Percentiles rank a stretch among this genome's conserved stretches.
phyloP scores from a whole-genome alignment of 2,113 vertebrate genomes.

The Trichomycterus rosablanca region DNA sequence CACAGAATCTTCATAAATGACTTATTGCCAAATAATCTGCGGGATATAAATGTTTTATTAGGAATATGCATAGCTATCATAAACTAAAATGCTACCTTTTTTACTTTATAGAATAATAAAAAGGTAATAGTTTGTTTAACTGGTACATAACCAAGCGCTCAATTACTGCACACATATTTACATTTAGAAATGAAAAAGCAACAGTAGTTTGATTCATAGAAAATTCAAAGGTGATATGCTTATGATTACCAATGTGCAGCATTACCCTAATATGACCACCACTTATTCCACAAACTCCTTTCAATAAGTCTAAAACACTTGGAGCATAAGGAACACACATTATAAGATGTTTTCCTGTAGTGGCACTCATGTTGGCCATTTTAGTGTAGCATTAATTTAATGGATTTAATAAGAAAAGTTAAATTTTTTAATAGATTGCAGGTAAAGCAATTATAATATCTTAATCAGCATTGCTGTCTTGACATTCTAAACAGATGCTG shows the following conservation, averaged over 20 bases:
- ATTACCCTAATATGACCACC: too few species aligned
- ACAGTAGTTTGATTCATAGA: too few species aligned
- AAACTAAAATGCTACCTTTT: constrained; percentile 18
- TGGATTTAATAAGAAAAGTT: not conserved
- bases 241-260: too few species aligned
- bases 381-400: constrained; percentile 19
- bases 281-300: not conserved
- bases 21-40: not conserved
- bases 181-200: not conserved
- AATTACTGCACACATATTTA: not conserved
- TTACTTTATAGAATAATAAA: constrained; percentile 11
- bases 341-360: too few species aligned
- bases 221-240: too few species aligned
- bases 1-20: too few species aligned
- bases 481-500: too few species aligned
- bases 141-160: not conserved
- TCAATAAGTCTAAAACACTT: not conserved
- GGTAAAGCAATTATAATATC: too few species aligned
- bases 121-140: constrained; percentile 1
- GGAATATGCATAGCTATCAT: constrained; percentile 7
- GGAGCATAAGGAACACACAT: not conserved
- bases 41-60: constrained; percentile 6
- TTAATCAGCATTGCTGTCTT: too few species aligned
- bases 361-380: too few species aligned
- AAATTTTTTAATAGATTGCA: constrained; percentile 33